Evolutionary conservation across 2,888 invertebrate species (phyloP).

Genomic region (Petrophora chlorosata): DNA sequence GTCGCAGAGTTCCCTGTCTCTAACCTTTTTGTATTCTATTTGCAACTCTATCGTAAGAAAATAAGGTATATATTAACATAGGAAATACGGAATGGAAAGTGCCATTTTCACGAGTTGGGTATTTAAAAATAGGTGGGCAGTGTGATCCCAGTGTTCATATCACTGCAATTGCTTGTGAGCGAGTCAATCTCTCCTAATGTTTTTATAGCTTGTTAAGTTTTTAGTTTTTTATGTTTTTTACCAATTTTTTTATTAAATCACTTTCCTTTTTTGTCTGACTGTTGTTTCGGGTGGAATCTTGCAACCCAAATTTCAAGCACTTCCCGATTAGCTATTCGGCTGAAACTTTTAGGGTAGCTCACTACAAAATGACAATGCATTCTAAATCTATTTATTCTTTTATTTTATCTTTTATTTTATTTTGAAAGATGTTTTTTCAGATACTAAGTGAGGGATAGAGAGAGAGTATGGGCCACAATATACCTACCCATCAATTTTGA

Average conservation of each 20-base stretch:
- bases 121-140: conserved; percentile 18
- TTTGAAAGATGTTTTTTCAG: too few species aligned
- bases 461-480: too few species aligned
- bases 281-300: too few species aligned
- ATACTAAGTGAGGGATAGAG: too few species aligned
- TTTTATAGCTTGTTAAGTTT: neutral
- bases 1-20: conserved; percentile 23
- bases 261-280: too few species aligned
- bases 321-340: too few species aligned
- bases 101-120: conserved; percentile 12
- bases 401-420: too few species aligned
- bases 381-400: too few species aligned
- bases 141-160: conserved; percentile 19
- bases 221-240: neutral
- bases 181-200: neutral
- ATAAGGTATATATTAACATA: conserved; percentile 1
- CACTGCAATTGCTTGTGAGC: conserved; percentile 8
- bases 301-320: too few species aligned
- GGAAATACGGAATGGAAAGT: conserved; percentile 2
- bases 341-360: too few species aligned
- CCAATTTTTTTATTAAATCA: neutral
- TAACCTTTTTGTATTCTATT: conserved; percentile 1
- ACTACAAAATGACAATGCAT: too few species aligned
- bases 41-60: neutral
- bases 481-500: too few species aligned